phyloP scores from a whole-genome alignment of 2,888 invertebrate species.

The Loripinus fragilis region DNA sequence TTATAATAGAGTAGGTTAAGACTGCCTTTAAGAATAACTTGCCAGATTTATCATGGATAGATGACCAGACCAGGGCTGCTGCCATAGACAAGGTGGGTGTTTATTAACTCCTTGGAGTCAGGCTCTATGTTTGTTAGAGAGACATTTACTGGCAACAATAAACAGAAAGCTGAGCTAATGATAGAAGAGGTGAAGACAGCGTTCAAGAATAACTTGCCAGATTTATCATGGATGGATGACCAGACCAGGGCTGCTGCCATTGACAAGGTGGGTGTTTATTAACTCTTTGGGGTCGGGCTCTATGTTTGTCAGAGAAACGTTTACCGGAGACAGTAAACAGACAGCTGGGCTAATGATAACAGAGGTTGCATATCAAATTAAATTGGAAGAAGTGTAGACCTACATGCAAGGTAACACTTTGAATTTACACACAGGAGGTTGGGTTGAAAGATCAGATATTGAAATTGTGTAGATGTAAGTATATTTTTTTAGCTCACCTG shows the following conservation, averaged over 20 bases:
- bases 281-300: no score
- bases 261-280: conserved; percentile 70
- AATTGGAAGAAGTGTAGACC: no score
- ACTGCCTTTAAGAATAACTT: conserved; percentile 78
- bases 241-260: conserved; percentile 76
- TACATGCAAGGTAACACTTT: no score
- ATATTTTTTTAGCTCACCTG: no score
- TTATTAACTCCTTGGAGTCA: no score
- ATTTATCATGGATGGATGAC: conserved; percentile 79
- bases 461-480: no score
- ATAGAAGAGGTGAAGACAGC: conserved; percentile 77
- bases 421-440: no score
- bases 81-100: conserved; percentile 77
- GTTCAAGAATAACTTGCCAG: conserved; percentile 77
- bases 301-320: no score
- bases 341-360: no score
- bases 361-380: no score
- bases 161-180: conserved; percentile 79
- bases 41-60: conserved; percentile 79
- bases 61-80: conserved; percentile 73
- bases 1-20: conserved; percentile 78
- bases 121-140: conserved; percentile 80
- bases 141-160: conserved; percentile 80
- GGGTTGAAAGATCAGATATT: no score
- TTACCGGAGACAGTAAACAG: no score